phyloP scores from a whole-genome alignment of 2,888 invertebrate species.

The Neuroscelio doddi region DNA sequence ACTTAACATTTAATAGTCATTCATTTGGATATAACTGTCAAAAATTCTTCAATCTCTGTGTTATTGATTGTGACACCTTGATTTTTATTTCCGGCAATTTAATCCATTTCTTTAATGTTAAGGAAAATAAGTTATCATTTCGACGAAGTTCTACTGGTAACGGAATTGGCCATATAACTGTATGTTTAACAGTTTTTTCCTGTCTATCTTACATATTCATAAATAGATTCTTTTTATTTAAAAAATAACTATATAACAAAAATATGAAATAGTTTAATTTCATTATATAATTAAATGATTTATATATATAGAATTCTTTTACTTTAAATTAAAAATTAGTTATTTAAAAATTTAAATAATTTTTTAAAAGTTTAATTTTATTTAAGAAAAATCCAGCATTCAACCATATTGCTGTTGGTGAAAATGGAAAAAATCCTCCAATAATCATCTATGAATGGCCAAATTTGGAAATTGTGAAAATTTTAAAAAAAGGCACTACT shows the following conservation, averaged over 20 bases:
- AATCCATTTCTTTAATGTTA: conserved; percentile 82
- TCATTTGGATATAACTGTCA: conserved; percentile 91
- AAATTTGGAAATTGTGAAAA: conserved; percentile 80
- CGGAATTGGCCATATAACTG: conserved; percentile 86
- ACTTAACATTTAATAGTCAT: conserved; percentile 74
- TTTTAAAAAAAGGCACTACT: conserved; percentile 85
- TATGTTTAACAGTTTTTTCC: too few species aligned
- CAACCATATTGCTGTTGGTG: conserved; percentile 87
- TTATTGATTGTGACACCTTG: conserved; percentile 82
- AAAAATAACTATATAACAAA: too few species aligned
- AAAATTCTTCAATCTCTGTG: conserved; percentile 85
- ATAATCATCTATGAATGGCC: conserved; percentile 91
- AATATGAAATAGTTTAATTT: too few species aligned
- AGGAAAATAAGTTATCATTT: conserved; percentile 79
- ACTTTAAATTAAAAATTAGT: too few species aligned
- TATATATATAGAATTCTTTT: too few species aligned
- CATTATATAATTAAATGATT: too few species aligned
- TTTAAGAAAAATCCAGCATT: conserved; percentile 78
- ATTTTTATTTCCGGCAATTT: conserved; percentile 88
- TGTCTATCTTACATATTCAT: conserved; percentile 5
- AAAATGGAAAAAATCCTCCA: conserved; percentile 82
- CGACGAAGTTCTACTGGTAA: conserved; percentile 84
- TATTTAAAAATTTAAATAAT: too few species aligned
- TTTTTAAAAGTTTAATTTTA: background rate
- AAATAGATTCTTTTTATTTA: conserved; percentile 9